Evolutionary conservation across 2,113 vertebrate species (phyloP), one percentile per base, ranked within the genome.

Genomic region (Pavo muticus): DNA sequence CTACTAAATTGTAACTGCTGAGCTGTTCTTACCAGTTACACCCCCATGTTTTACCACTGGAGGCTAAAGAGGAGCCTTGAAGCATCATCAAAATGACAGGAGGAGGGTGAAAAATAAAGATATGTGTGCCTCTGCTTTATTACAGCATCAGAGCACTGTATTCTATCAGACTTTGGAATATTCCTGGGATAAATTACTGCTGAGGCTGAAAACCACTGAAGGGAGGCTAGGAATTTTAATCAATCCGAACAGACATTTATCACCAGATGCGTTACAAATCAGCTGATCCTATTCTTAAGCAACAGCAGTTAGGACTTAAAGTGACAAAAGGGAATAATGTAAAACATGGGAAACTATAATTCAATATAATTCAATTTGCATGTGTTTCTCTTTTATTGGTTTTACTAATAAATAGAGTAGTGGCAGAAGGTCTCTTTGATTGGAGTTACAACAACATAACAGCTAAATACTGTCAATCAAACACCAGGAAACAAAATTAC

Each of bases 181-280:
- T 48, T 63, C 30, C 56, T 90, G 61, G 67, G 81, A 87, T 48
- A 86, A 67, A 91, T 90, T 75, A 19, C 15, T 45, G 50, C 11
- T 68, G 79, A 84, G 71, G 77, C 60, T 80, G 50, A 79, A 96
- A 94, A 90, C 12, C 47, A 86, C 73, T 87, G 73, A 91, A 91
- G 54, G 48, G 69, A 75, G 90, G 44, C 64, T 2, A 48, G 17
- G 11, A 30, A 37, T 91, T 96, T 93, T 84, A 91, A 85, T 92
- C 84, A 91, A 91, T 84, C 40, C 79, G 13, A 80, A 61, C 40
- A 90, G 48, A 11, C 18, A n/a, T 90, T 88, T 90, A n/a, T 82
- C 20, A 3, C 30, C 82, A 79, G 65, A 67, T 47, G 16, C 61
- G 40, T 61, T 87, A 47, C 59, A 67, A 65, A 94, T 74, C 79